These are phyloP conservation scores for Nicator chloris DNA, from an alignment of 2,113 vertebrate genomes.

Conservation along the genomic window DNA sequence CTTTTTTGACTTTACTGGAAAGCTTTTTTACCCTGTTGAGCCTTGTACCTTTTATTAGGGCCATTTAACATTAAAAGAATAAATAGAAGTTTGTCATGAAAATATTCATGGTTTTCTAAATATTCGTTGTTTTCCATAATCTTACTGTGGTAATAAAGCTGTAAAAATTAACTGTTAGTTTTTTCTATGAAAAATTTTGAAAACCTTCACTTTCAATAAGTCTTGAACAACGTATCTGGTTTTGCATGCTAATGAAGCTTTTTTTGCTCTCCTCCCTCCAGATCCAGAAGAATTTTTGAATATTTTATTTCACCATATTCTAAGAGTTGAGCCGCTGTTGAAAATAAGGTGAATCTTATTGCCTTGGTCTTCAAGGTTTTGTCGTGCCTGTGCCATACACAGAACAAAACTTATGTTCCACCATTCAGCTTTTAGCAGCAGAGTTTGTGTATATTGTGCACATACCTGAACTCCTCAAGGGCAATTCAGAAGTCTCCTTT, in stretches of 20 bases:
- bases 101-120: not conserved
- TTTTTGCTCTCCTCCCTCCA: constrained; percentile 31
- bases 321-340: constrained; percentile 94
- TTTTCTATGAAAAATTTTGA: not conserved
- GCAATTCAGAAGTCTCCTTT: not conserved
- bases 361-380: not conserved
- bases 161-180: not conserved
- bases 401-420: not conserved
- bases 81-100: not conserved
- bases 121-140: too few relatives aligned
- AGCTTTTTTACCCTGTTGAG: not conserved
- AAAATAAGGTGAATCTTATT: constrained; percentile 85
- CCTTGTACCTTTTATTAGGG: not conserved
- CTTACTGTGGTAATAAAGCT: not conserved
- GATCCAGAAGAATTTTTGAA: constrained; percentile 99
- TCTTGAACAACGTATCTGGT: not conserved
- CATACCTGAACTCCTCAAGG: not conserved
- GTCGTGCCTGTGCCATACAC: not conserved
- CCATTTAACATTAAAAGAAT: not conserved
- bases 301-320: constrained; percentile 96
- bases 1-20: not conserved
- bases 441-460: not conserved
- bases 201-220: not conserved
- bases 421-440: not conserved
- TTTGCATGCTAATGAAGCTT: not conserved